Conservation (phyloP, 2,113 vertebrate species). For the Oryzias curvinotus region DNA sequence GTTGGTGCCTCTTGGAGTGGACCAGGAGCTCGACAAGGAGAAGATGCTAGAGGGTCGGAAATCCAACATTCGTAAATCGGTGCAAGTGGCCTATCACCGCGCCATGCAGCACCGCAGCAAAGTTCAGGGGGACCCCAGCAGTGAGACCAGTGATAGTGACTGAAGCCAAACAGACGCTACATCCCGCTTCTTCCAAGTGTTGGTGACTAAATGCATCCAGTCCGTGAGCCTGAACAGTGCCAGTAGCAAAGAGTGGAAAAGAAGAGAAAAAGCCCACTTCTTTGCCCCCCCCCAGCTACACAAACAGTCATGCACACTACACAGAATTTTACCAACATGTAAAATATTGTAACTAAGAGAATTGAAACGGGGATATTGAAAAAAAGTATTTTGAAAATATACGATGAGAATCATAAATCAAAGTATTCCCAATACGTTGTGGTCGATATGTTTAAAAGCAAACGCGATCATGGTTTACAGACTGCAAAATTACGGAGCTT, state of each 20-base stretch:
- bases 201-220: constrained; percentile 10
- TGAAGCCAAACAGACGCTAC: constrained; percentile 50
- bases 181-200: constrained; percentile 7
- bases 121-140: constrained; percentile 97
- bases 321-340: constrained; percentile 67
- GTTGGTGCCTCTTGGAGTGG: constrained; percentile 93
- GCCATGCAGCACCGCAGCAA: constrained; percentile 99
- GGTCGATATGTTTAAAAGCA: constrained; percentile 45
- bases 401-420: constrained; percentile 52
- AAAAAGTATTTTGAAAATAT: constrained; percentile 42
- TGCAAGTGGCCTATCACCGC: constrained; percentile 96
- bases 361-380: constrained; percentile 22
- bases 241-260: constrained; percentile 35
- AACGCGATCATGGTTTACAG: constrained; percentile 48
- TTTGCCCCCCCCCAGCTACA: constrained; percentile 23
- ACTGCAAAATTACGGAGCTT: constrained; percentile 28
- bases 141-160: constrained; percentile 95
- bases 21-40: constrained; percentile 97
- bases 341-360: constrained; percentile 77
- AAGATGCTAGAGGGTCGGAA: constrained; percentile 98
- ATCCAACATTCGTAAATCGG: constrained; percentile 98
- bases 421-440: constrained; percentile 32
- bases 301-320: constrained; percentile 50
- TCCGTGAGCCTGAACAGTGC: constrained; percentile 37
- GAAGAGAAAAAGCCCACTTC: constrained; percentile 18